Base-by-base conservation (phyloP, 1,140 invertebrate species). In the Drosophila biarmipes region DNA sequence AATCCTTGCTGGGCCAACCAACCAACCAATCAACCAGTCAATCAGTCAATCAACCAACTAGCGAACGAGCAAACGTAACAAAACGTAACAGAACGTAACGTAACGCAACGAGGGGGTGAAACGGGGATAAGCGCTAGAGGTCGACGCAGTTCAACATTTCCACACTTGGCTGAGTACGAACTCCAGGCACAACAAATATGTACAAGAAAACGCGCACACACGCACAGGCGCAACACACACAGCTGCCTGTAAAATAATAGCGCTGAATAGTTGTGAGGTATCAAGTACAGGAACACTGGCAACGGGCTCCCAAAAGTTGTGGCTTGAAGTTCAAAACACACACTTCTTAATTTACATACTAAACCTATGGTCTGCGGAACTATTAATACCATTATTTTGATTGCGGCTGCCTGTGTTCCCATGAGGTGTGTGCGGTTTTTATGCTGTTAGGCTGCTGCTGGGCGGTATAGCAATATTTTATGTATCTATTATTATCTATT, bases 61-160 rank as follows among this genome's bases (percentile, higher is more conserved):
- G 76, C 77, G 53, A 73, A 77, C 51, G 73, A 81, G 61, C 69
- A 48, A 40, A 81, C 57, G 61, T 52, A 81, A 77, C 62, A 53
- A 31, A 85, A 81, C 58, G 69, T 42, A 80, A 72, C 43, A 31
- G 17, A 67, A 67, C 54, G 38, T 59, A 61, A 69, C 53, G 51
- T 45, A 66, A 66, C 53, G 71, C 38, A 76, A 78, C 73, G 53
- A 46, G 40, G 66, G 66, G 49, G 14, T 21, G 27, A 48, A 10
- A 46, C 15, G 35, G 57, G 45, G 27, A 35, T 69, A 82, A 82
- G 79, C 79, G 58, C 62, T 74, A 59, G 53, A 35, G 19, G 17
- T 57, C 40, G 27, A 43, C 54, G 54, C 54, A 54, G 15, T 54
- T 54, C 40, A n/a, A 46, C 45, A 27, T 59, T 52, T 59, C 15